These are phyloP conservation scores for Silurus glanis DNA, from an alignment of 2,113 vertebrate species.

Conservation along the genomic window DNA sequence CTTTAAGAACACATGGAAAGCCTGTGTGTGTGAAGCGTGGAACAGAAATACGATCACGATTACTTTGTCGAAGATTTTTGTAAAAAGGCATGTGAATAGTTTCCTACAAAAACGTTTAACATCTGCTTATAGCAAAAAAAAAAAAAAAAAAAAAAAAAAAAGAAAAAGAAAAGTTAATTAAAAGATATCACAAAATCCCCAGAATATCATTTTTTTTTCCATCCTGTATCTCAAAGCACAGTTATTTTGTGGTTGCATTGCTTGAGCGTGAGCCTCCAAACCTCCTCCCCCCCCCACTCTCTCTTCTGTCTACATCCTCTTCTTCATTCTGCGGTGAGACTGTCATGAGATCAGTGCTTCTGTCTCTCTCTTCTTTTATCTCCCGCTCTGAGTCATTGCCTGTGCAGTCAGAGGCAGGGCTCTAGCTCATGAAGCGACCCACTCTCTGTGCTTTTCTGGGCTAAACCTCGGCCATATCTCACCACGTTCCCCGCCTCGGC, in stretches of 20 bases:
- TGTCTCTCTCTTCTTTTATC: constrained; percentile 26
- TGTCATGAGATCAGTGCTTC: constrained; percentile 13
- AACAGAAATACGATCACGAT: neutral
- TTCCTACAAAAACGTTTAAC: neutral
- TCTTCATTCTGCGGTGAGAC: neutral
- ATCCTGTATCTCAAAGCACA: neutral
- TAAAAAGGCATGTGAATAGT: neutral
- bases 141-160: too few relatives aligned
- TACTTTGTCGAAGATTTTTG: too few relatives aligned
- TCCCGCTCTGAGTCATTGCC: constrained; percentile 25
- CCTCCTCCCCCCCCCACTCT: neutral
- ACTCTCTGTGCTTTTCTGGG: constrained; percentile 26
- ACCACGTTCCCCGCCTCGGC: neutral
- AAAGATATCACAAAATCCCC: neutral
- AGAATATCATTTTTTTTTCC: neutral
- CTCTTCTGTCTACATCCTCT: neutral
- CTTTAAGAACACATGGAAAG: neutral
- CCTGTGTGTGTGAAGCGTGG: neutral
- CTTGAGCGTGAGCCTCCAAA: neutral
- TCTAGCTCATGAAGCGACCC: constrained; percentile 4
- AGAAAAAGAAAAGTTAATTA: too few relatives aligned
- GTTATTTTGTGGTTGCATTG: neutral
- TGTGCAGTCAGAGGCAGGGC: constrained; percentile 10
- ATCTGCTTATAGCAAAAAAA: neutral
- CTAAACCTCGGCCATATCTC: constrained; percentile 18